Evolutionary conservation across 2,888 invertebrate genomes (phyloP).

Genomic region (Stictocephala bisonia): DNA sequence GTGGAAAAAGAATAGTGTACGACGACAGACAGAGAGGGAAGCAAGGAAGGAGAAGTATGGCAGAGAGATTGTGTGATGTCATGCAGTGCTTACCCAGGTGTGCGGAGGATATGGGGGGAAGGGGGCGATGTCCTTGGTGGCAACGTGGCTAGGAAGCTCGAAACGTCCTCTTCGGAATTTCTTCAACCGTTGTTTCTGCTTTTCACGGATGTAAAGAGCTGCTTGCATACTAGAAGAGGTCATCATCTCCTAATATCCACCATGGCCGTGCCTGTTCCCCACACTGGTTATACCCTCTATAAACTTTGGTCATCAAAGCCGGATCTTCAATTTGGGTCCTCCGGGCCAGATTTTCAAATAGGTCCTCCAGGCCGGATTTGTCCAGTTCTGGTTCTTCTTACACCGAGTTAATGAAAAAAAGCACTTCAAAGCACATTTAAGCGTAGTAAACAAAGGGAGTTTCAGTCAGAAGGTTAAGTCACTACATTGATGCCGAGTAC

Average conservation of each 20-base stretch:
- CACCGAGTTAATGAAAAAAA: background rate
- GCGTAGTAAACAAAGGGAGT: constrained; percentile 22
- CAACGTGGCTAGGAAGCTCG: constrained; percentile 88
- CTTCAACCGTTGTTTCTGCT: constrained; percentile 87
- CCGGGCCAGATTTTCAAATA: background rate
- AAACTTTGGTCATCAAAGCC: background rate
- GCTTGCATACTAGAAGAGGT: constrained; percentile 85
- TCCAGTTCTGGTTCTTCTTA: background rate
- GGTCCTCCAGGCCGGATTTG: too few relatives aligned
- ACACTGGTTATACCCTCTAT: background rate
- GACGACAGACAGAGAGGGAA: background rate
- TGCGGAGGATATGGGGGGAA: constrained; percentile 89
- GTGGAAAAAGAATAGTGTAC: too few relatives aligned
- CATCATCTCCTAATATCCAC: constrained; percentile 61
- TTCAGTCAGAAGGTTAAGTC: constrained; percentile 11
- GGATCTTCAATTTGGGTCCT: background rate
- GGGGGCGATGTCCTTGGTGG: constrained; percentile 87
- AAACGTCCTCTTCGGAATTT: constrained; percentile 64
- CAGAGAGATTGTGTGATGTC: background rate
- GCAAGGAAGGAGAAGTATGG: background rate
- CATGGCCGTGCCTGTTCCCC: constrained; percentile 47
- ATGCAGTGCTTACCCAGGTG: constrained; percentile 69
- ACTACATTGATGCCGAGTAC: constrained; percentile 31
- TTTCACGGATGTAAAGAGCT: constrained; percentile 91
- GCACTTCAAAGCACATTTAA: constrained; percentile 37